A percentile compares a stretch with the other conserved stretches of the same genome.
These are phyloP conservation scores for Coracopsis vasa DNA, from an alignment of 2,113 vertebrate genomes.

Conservation along the genomic window DNA sequence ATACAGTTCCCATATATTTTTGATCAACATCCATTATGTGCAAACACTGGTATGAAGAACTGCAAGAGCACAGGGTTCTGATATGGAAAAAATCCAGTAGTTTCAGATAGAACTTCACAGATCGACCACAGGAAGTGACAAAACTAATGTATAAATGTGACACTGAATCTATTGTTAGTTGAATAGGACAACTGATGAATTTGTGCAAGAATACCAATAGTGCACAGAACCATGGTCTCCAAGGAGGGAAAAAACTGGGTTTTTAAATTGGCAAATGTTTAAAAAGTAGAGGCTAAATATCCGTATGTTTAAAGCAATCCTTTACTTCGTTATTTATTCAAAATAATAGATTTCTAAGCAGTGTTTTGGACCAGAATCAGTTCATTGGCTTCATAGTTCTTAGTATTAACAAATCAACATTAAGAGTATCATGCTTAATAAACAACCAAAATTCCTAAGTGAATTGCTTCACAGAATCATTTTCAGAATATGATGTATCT, in stretches of 20 bases:
- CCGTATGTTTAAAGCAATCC: background rate
- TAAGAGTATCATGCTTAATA: background rate
- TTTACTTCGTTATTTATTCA: conserved; percentile 14
- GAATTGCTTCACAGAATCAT: background rate
- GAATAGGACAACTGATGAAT: background rate
- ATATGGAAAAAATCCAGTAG: background rate
- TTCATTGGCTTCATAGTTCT: conserved; percentile 40
- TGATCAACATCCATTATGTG: background rate
- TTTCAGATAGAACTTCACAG: conserved; percentile 32
- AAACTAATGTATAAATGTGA: background rate
- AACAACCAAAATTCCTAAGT: background rate
- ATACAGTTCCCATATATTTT: background rate
- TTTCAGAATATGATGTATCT: background rate
- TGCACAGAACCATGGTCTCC: background rate
- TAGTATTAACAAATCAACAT: background rate
- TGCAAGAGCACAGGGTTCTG: background rate
- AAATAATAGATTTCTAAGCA: conserved; percentile 35
- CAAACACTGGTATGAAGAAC: conserved; percentile 18
- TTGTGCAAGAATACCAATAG: background rate
- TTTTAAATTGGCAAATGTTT: conserved; percentile 31
- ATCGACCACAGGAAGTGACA: conserved; percentile 48
- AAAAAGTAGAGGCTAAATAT: background rate
- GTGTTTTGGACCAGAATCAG: conserved; percentile 36
- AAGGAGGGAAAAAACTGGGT: background rate
- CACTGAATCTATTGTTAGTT: background rate